These are phyloP conservation scores for Bombus turneri DNA, from an alignment of 1,140 invertebrate species.

Conservation along the genomic window DNA sequence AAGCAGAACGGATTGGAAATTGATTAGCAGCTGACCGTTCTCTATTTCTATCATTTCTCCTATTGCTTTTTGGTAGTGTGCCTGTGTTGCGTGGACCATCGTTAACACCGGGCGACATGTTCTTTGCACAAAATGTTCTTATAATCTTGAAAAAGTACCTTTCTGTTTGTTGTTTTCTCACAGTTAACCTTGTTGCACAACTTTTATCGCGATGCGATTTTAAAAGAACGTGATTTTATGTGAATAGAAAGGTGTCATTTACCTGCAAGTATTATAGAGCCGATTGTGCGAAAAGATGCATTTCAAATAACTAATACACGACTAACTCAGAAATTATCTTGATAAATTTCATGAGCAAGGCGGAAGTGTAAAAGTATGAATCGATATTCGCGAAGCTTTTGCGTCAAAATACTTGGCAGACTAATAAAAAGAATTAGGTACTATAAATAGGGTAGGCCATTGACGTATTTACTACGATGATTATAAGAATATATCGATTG, in stretches of 20 bases:
- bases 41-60: slow-evolving; percentile 74
- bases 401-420: slow-evolving; percentile 69
- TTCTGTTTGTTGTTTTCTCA: slow-evolving; percentile 14
- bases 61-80: slow-evolving; percentile 77
- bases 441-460: slow-evolving; percentile 68
- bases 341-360: slow-evolving; percentile 3
- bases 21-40: slow-evolving; percentile 70
- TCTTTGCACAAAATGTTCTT: slow-evolving; percentile 39
- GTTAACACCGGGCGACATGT: slow-evolving; percentile 77
- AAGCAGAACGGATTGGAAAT: slow-evolving; percentile 51
- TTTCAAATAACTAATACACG: neutral
- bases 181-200: slow-evolving; percentile 41
- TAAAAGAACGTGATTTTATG: neutral
- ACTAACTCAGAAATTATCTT: neutral
- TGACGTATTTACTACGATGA: slow-evolving; percentile 52
- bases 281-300: neutral
- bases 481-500: slow-evolving; percentile 25
- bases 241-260: slow-evolving; percentile 8
- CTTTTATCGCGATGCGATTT: slow-evolving; percentile 1
- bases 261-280: slow-evolving; percentile 30
- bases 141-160: slow-evolving; percentile 18
- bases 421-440: slow-evolving; percentile 36
- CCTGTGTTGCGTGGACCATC: slow-evolving; percentile 75
- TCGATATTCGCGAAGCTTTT: slow-evolving; percentile 52
- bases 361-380: slow-evolving; percentile 44